phyloP scores from a whole-genome alignment of 2,888 invertebrate genomes.

The Aporophyla lueneburgensis region DNA sequence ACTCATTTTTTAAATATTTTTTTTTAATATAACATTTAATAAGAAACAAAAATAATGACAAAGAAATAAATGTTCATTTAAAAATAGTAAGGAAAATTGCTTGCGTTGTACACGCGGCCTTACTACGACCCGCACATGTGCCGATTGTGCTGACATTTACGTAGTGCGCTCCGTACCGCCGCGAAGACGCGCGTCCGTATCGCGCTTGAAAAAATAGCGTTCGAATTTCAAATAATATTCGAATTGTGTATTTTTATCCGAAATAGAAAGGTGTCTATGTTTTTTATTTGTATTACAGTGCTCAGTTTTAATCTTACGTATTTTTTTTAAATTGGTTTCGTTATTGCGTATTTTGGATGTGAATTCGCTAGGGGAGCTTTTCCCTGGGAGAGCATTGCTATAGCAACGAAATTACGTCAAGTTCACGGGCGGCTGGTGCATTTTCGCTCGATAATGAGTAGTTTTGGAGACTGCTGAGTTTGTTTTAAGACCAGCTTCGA shows the following conservation, averaged over 20 bases:
- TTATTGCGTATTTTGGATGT: conserved; percentile 74
- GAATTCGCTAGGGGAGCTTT: conserved; percentile 76
- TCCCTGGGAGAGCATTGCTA: conserved; percentile 85
- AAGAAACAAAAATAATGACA: not conserved
- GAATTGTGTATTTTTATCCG: conserved; percentile 71
- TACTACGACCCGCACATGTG: conserved; percentile 88
- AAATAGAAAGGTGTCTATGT: conserved; percentile 73
- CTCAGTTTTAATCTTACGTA: conserved; percentile 60
- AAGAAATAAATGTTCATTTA: conserved; percentile 1
- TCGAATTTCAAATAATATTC: conserved; percentile 73
- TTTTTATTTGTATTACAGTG: conserved; percentile 66
- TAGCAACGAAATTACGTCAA: conserved; percentile 86
- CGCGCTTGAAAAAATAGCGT: conserved; percentile 72
- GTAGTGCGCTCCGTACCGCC: conserved; percentile 88
- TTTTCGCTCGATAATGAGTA: conserved; percentile 87
- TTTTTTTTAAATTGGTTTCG: conserved; percentile 58
- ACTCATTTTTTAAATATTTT: not conserved
- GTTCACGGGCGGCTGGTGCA: conserved; percentile 90
- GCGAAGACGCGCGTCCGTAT: conserved; percentile 81
- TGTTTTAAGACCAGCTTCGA: conserved; percentile 52
- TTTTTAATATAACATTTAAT: not conserved
- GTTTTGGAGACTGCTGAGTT: conserved; percentile 72
- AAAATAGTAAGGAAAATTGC: conserved; percentile 71
- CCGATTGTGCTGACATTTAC: conserved; percentile 89
- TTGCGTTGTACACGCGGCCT: conserved; percentile 74